phyloP scores from a whole-genome alignment of 2,888 invertebrate species.

The Amblyjoppa fuscipennis region DNA sequence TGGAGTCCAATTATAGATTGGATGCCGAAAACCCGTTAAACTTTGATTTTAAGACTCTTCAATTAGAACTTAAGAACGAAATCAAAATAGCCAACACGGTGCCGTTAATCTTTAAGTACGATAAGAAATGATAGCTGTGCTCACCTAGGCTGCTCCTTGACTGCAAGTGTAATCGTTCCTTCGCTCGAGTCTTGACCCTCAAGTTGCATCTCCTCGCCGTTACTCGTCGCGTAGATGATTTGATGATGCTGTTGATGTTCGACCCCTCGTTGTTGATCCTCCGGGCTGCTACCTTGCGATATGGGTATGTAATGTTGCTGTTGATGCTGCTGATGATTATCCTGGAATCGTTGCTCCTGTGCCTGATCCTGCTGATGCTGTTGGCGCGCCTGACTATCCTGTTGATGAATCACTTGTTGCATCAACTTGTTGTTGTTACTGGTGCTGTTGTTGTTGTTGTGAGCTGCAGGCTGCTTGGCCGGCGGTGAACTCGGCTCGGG shows the following conservation, averaged over 20 bases:
- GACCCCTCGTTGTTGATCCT: slow-evolving; percentile 70
- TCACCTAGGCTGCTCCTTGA: slow-evolving; percentile 83
- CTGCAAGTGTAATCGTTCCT: slow-evolving; percentile 83
- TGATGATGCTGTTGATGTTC: slow-evolving; percentile 77
- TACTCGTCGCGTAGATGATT: slow-evolving; percentile 78
- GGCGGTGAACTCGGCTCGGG: slow-evolving; percentile 74
- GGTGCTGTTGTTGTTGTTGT: slow-evolving; percentile 66
- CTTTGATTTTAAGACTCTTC: no score
- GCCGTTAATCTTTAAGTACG: not conserved
- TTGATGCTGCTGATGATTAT: slow-evolving; percentile 65
- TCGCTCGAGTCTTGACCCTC: slow-evolving; percentile 78
- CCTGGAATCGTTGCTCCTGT: slow-evolving; percentile 67
- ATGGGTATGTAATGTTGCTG: slow-evolving; percentile 77
- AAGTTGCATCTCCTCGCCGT: slow-evolving; percentile 77
- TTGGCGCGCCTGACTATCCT: slow-evolving; percentile 81
- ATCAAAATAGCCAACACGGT: no score
- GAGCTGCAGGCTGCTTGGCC: slow-evolving; percentile 47
- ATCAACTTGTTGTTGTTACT: slow-evolving; percentile 66
- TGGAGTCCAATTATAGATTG: no score
- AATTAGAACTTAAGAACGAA: no score
- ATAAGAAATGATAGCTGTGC: slow-evolving; percentile 49
- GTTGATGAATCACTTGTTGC: slow-evolving; percentile 77
- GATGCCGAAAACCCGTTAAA: no score
- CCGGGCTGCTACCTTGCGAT: slow-evolving; percentile 76
- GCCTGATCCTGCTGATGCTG: slow-evolving; percentile 82